Evolutionary conservation across 2,113 vertebrate genomes (phyloP).

Genomic region (Notarius quadriscutis): DNA sequence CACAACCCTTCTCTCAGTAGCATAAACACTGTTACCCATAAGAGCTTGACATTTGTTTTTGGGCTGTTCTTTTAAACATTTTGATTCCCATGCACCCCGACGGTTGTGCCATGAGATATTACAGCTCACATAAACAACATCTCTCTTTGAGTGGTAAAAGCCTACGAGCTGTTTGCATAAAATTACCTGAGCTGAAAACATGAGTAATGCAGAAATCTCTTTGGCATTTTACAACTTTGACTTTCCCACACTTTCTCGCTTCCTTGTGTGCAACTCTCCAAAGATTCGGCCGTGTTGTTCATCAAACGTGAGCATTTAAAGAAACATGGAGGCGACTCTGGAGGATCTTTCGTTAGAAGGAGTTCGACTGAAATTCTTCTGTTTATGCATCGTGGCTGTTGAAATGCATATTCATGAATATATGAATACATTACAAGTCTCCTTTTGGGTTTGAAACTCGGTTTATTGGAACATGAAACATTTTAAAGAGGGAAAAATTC

Average conservation of each 20-base stretch:
- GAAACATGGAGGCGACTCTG: conserved; percentile 26
- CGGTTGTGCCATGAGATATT: conserved; percentile 30
- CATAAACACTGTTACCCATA: not conserved
- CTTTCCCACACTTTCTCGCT: not conserved
- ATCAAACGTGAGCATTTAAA: conserved; percentile 50
- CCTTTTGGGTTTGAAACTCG: not conserved
- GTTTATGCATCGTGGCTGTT: conserved; percentile 19
- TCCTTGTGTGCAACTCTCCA: not conserved
- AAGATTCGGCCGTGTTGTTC: conserved; percentile 32
- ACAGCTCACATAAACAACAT: conserved; percentile 40
- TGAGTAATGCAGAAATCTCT: conserved; percentile 38
- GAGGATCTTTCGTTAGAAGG: conserved; percentile 36
- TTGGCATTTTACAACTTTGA: conserved; percentile 41
- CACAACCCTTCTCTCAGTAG: not conserved
- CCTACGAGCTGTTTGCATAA: conserved; percentile 54
- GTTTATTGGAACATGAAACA: not conserved
- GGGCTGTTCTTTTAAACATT: not conserved
- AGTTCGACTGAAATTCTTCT: conserved; percentile 46
- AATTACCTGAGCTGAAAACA: conserved; percentile 41
- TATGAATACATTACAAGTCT: not conserved
- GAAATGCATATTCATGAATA: conserved; percentile 53
- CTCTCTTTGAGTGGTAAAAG: conserved; percentile 37
- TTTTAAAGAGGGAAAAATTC: not conserved
- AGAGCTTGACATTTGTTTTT: conserved; percentile 22
- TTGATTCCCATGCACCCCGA: not conserved